Conservation (phyloP, 2,888 invertebrate species). For the Clanis bilineata region DNA sequence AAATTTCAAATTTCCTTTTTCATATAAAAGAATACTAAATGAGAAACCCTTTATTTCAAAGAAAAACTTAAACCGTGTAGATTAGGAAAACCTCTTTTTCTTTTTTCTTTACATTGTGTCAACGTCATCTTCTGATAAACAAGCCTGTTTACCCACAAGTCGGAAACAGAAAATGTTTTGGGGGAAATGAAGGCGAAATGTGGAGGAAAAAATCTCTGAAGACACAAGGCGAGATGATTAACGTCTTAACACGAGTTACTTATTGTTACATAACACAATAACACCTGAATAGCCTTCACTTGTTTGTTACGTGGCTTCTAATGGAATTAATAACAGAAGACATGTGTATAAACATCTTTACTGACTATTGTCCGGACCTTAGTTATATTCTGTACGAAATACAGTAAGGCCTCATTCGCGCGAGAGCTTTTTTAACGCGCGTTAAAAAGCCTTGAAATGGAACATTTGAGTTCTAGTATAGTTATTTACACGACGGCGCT, state of each 20-base stretch:
- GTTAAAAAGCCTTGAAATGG: too few relatives aligned
- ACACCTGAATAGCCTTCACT: conserved; percentile 39
- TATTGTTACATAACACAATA: conserved; percentile 47
- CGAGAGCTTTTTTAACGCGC: too few relatives aligned
- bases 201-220: conserved; percentile 37
- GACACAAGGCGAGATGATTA: conserved; percentile 51
- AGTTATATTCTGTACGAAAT: background rate
- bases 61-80: background rate
- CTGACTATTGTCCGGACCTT: background rate
- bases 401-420: background rate
- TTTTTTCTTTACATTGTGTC: conserved; percentile 39
- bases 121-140: conserved; percentile 57
- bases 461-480: too few relatives aligned
- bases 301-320: conserved; percentile 38
- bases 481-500: too few relatives aligned
- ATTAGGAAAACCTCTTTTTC: conserved; percentile 21
- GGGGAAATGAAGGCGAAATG: conserved; percentile 65
- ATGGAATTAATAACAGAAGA: conserved; percentile 27
- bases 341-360: conserved; percentile 24
- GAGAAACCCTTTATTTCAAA: conserved; percentile 2
- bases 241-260: conserved; percentile 49
- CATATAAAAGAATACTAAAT: background rate
- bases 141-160: conserved; percentile 45
- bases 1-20: background rate
- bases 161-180: conserved; percentile 59